Evolutionary conservation across 2,113 vertebrate genomes (phyloP).

Genomic region (Panthera leo): DNA sequence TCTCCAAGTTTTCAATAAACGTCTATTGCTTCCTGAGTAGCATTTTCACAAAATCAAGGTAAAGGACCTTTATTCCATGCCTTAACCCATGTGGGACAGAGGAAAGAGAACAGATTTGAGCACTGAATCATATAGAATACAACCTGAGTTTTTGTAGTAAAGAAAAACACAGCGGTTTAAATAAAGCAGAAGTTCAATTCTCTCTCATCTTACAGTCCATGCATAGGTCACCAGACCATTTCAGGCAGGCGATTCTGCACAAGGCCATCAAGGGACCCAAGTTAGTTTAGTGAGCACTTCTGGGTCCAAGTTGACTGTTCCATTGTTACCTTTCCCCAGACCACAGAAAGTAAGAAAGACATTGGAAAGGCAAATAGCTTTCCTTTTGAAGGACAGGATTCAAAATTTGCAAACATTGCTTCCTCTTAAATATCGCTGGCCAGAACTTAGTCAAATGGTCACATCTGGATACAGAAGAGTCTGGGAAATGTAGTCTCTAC

Average conservation of each 20-base stretch:
- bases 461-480: not conserved
- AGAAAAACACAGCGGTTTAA: not conserved
- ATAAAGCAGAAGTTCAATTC: not conserved
- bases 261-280: not conserved
- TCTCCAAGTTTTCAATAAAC: not conserved
- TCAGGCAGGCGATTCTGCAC: not conserved
- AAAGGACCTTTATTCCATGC: not conserved
- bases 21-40: not conserved
- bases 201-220: not conserved
- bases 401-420: not conserved
- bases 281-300: not conserved
- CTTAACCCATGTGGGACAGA: not conserved
- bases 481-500: not conserved
- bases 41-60: not conserved
- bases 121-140: not conserved
- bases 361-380: not conserved
- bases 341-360: not conserved
- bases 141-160: not conserved
- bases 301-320: not conserved
- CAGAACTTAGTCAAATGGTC: slow-evolving; percentile 13
- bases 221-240: not conserved
- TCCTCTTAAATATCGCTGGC: not conserved
- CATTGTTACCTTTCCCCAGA: not conserved
- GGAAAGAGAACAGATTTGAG: not conserved
- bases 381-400: not conserved